These are phyloP conservation scores for Gasterosteus nipponicus DNA, from an alignment of 2,113 vertebrate species.

Conservation along the genomic window DNA sequence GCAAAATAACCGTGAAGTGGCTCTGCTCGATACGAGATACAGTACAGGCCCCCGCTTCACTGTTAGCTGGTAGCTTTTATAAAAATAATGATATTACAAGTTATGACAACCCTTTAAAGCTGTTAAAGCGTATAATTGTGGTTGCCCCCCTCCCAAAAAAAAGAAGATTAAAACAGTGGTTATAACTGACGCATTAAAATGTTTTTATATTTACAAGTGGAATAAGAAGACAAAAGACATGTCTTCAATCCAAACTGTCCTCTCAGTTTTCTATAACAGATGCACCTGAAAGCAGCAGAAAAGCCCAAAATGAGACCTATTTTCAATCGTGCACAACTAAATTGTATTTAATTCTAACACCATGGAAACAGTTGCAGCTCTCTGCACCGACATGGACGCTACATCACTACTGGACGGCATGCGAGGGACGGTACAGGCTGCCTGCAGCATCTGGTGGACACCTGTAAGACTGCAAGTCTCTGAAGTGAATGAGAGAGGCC, in stretches of 20 bases:
- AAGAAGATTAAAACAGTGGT: slow-evolving; percentile 12
- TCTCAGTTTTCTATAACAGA: slow-evolving; percentile 33
- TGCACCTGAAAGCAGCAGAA: slow-evolving; percentile 53
- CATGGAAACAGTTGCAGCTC: slow-evolving; percentile 46
- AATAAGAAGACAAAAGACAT: slow-evolving; percentile 34
- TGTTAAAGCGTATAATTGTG: too few relatives aligned
- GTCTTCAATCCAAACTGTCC: slow-evolving; percentile 26
- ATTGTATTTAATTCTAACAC: slow-evolving; percentile 54
- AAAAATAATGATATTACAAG: slow-evolving; percentile 4
- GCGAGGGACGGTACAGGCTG: slow-evolving; percentile 54
- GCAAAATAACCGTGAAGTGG: slow-evolving; percentile 69
- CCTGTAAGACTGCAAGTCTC: slow-evolving; percentile 73
- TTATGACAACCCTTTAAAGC: slow-evolving; percentile 29
- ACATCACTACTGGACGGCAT: slow-evolving; percentile 33
- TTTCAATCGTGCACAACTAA: slow-evolving; percentile 46
- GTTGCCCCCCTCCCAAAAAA: background rate
- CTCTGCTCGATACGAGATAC: slow-evolving; percentile 27
- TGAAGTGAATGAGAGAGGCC: slow-evolving; percentile 31
- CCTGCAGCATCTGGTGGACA: slow-evolving; percentile 80
- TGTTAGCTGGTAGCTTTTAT: background rate
- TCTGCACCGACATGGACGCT: slow-evolving; percentile 37
- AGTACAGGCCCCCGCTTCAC: background rate
- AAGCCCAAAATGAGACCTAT: slow-evolving; percentile 36
- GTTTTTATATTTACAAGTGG: slow-evolving; percentile 39
- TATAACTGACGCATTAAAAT: slow-evolving; percentile 21